These are phyloP conservation scores for Operophtera brumata DNA, from an alignment of 2,888 invertebrate genomes.

Conservation along the genomic window DNA sequence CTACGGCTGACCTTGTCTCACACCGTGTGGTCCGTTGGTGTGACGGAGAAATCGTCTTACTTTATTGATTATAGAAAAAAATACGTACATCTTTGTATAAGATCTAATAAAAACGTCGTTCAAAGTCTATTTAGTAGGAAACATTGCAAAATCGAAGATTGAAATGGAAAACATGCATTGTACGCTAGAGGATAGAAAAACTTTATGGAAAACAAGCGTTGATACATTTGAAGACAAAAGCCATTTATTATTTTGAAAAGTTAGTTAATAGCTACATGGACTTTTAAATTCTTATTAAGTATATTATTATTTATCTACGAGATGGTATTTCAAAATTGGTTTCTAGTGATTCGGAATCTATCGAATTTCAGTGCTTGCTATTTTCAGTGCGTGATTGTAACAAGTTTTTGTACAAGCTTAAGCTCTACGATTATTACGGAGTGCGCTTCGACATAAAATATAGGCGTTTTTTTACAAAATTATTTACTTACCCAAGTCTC, in stretches of 20 bases:
- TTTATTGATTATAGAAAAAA: slow-evolving; percentile 4
- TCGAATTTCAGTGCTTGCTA: not conserved
- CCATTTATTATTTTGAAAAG: not conserved
- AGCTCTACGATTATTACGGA: not conserved
- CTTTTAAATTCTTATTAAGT: not conserved
- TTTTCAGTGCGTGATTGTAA: not conserved
- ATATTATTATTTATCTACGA: not conserved
- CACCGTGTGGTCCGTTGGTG: slow-evolving; percentile 60
- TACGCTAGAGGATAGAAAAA: not conserved
- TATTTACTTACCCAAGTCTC: not conserved
- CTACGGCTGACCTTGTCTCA: slow-evolving; percentile 75
- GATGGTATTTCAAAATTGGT: slow-evolving; percentile 1
- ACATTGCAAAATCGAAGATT: not conserved
- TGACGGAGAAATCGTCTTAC: slow-evolving; percentile 66
- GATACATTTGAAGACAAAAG: not conserved
- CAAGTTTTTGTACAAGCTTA: not conserved
- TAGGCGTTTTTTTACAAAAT: not conserved
- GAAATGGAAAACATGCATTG: not conserved
- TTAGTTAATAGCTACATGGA: not conserved
- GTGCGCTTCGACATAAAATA: not conserved
- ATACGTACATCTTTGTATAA: not conserved
- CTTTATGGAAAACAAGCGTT: not conserved
- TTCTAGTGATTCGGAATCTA: not conserved
- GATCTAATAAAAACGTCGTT: not conserved
- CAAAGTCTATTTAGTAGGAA: not conserved